These are phyloP conservation scores for Chaetodon trifasciatus DNA, from an alignment of 2,797 vertebrate genomes.

Conservation along the genomic window DNA sequence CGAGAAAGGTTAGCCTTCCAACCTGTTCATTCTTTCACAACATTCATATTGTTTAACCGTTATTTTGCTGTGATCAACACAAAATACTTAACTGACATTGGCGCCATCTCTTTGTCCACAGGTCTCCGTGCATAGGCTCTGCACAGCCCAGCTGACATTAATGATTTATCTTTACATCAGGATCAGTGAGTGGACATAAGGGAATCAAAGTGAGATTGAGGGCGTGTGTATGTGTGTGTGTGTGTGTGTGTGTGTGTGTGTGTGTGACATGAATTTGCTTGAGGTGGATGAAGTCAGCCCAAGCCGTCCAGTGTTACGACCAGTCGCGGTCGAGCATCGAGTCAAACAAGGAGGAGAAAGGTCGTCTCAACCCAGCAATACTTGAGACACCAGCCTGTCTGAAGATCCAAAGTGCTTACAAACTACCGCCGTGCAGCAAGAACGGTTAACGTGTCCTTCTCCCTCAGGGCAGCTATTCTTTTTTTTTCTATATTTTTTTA, in stretches of 20 bases:
- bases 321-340: constrained; percentile 37
- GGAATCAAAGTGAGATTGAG: constrained; percentile 51
- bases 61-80: background rate
- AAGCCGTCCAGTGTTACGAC: constrained; percentile 79
- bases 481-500: constrained; percentile 32
- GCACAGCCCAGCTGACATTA: constrained; percentile 18
- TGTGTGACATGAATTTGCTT: constrained; percentile 53
- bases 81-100: background rate
- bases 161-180: constrained; percentile 27
- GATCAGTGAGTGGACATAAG: constrained; percentile 51
- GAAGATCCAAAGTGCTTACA: constrained; percentile 83
- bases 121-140: constrained; percentile 72
- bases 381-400: constrained; percentile 67
- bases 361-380: constrained; percentile 67
- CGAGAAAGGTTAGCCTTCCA: constrained; percentile 83
- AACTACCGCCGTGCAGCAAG: constrained; percentile 63
- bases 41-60: background rate
- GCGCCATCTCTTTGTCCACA: constrained; percentile 39
- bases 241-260: constrained; percentile 3
- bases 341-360: constrained; percentile 51
- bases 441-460: constrained; percentile 63
- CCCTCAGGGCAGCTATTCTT: constrained; percentile 80
- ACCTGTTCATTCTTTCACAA: background rate
- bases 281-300: constrained; percentile 72
- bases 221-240: background rate